Evolutionary conservation across 37 sponge, comb jelly and placozoan species (phyloP), one percentile per base, ranked within the genome.

Genomic region (Eunapius fragilis): DNA sequence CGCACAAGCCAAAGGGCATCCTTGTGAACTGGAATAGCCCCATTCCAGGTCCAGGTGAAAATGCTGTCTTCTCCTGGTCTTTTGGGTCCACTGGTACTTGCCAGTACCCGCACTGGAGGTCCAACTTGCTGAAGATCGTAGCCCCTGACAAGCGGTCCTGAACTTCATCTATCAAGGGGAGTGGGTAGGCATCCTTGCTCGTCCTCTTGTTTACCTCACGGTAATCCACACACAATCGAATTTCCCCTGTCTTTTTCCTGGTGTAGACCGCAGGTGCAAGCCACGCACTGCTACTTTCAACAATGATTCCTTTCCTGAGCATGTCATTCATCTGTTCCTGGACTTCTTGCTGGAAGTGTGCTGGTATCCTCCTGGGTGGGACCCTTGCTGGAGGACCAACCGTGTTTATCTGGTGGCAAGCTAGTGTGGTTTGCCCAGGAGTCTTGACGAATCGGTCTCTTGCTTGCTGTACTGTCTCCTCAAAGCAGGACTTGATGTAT

Each of bases 231-330:
- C 88, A 86, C 30, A 94, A 69, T 22, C 88, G 70, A 25, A 87
- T 26, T 23, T 87, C 82, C 49, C 87, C 88, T 35, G 86, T 81
- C 28, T 80, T 80, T 77, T 90, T 90, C 11, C 68, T 35, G 9
- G 90, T 86, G 38, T 77, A 89, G 27, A 91, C 80, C 22, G 82
- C 88, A 25, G 94, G 94, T 58, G 94, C 85, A 85, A 90, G 87
- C 82, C 85, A 94, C 0, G 91, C 79, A 69, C 88, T 90, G 41
- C 81, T 84, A 49, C 88, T 89, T 68, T 85, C 84, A 35, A 70
- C 78, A 5, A 91, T 91, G 70, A 90, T 91, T 0, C 91, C 95
- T 37, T 68, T 80, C 26, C 88, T 82, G 37, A 94, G 79, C 89
- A 91, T 85, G 41, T 81, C 75, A 22, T 78, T 31, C 7, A 91